Conservation (phyloP, 1,140 invertebrate genomes). For the Neodiprion virginianus region DNA sequence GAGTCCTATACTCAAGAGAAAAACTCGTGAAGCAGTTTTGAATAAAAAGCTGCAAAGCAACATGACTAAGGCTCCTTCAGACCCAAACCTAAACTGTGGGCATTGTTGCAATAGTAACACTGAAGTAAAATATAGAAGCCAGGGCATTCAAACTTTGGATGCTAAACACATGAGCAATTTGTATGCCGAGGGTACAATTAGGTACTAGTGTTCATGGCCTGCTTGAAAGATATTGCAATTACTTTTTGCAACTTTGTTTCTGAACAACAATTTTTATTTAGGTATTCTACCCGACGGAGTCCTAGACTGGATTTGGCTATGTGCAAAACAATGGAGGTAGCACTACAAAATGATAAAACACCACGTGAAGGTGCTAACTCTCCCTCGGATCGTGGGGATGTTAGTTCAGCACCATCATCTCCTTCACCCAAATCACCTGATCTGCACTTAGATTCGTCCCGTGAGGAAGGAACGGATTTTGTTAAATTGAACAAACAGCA, state of each 20-base stretch:
- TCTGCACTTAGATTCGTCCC: not conserved
- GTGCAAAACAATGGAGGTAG: slow-evolving; percentile 18
- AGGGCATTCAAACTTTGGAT: slow-evolving; percentile 54
- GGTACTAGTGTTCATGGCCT: slow-evolving; percentile 34
- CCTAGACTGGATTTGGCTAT: not conserved
- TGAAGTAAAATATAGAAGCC: slow-evolving; percentile 39
- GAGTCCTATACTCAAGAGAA: slow-evolving; percentile 10
- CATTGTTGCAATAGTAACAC: not conserved
- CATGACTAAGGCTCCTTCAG: slow-evolving; percentile 32
- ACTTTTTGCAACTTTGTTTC: slow-evolving; percentile 10
- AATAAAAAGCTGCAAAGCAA: slow-evolving; percentile 24
- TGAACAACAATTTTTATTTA: not conserved
- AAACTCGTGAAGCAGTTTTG: slow-evolving; percentile 12
- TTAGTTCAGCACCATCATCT: slow-evolving; percentile 5
- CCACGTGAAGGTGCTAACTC: slow-evolving; percentile 12
- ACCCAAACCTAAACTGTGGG: slow-evolving; percentile 24
- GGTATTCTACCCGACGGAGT: slow-evolving; percentile 30
- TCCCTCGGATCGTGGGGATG: slow-evolving; percentile 32
- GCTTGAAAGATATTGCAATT: not conserved
- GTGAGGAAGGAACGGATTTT: slow-evolving; percentile 32
- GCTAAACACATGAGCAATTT: slow-evolving; percentile 37
- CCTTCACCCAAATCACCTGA: not conserved
- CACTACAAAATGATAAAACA: slow-evolving; percentile 16
- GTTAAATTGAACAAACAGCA: slow-evolving; percentile 40
- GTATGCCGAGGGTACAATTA: slow-evolving; percentile 46